Base-by-base conservation (phyloP, 23 tunicate species). In the Styela plicata region DNA sequence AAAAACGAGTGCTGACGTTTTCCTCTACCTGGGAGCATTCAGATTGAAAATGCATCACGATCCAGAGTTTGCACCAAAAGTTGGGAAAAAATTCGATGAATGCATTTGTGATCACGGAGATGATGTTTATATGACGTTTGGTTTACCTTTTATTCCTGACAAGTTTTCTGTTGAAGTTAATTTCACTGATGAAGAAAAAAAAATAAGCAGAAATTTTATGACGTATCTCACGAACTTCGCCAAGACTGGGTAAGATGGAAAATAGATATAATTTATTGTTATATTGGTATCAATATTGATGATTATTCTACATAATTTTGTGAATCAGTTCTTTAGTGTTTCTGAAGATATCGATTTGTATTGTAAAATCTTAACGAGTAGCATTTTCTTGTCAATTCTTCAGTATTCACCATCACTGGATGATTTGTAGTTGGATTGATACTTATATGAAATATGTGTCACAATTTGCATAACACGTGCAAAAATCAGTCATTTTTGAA, bases 171-270 rank as follows among this genome's bases (percentile, higher is more conserved):
- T 18, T 18, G 32, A 34, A 24, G 78, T 31, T 0, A 73, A 73
- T 18, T 77, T 77, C 2, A 44, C 67, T 23, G 82, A 77, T 10
- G 68, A 77, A 37, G 82, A 77, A 30, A 77, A 37, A 73, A 21
- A n/a, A 19, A 20, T 77, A 19, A 77, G 82, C 67, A 77, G 68
- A 52, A 53, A 77, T 17, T 24, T 52, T 30, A 77, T 77, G 82
- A 37, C 31, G 18, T 77, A 77, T 52, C 31, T 77, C 24, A 77
- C 82, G 18, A 77, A 77, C 67, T 77, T 77, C 33, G 82, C 82
- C 19, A 77, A 77, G 29, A 1, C 34, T 52, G 82, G 82, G 82
- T 73, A 34, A 28, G 0, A 23, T 0, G 26, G 24, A 19, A 19
- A 69, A 69, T n/a, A 69, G n/a, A 22, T 23, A 27, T 25, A 24